Evolutionary conservation across 1,140 invertebrate species (phyloP).

Genomic region (Asbolus verrucosus): DNA sequence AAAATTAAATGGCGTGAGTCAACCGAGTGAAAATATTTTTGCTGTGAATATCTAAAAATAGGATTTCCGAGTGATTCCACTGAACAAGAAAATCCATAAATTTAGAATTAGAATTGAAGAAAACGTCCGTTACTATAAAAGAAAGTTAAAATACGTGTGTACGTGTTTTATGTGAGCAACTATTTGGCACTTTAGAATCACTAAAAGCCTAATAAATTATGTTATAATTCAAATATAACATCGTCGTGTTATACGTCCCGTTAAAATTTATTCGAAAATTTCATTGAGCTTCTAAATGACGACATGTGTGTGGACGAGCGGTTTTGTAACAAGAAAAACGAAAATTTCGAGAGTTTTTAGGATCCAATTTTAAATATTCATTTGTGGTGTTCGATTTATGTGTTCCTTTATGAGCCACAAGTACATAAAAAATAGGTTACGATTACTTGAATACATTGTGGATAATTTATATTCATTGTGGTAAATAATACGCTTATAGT

Average conservation of each 20-base stretch:
- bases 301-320: too few species aligned
- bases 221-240: background rate
- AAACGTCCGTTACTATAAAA: too few species aligned
- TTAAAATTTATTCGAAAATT: too few species aligned
- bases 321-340: background rate
- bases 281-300: background rate
- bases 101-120: too few species aligned
- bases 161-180: background rate
- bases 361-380: constrained; percentile 39
- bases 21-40: too few species aligned
- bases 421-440: constrained; percentile 52
- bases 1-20: too few species aligned
- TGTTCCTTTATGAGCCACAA: constrained; percentile 46
- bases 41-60: too few species aligned
- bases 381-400: constrained; percentile 47
- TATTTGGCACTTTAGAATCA: background rate
- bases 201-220: constrained; percentile 5
- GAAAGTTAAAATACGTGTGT: too few species aligned
- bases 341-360: background rate
- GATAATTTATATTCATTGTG: constrained; percentile 51
- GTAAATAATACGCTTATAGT: constrained; percentile 44
- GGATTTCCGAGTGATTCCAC: too few species aligned
- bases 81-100: too few species aligned
- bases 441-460: constrained; percentile 48
- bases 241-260: background rate